These are phyloP conservation scores for Cetonia aurata DNA, from an alignment of 2,888 invertebrate species.

Conservation along the genomic window DNA sequence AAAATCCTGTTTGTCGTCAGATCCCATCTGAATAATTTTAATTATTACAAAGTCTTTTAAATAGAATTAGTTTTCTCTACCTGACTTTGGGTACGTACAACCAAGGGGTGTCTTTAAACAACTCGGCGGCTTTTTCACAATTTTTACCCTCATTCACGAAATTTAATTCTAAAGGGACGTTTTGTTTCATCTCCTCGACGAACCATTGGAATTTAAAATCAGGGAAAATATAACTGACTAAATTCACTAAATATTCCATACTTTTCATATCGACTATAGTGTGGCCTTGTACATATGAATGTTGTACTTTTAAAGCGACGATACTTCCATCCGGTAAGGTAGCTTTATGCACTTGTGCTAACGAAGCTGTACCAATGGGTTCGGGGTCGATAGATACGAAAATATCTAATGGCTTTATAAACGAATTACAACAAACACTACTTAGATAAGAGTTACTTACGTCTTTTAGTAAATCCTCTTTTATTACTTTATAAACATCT, in stretches of 20 bases:
- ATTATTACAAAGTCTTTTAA: constrained; percentile 9
- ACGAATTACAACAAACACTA: not conserved
- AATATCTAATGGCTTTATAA: constrained; percentile 78
- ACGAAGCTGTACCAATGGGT: constrained; percentile 94
- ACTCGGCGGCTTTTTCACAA: constrained; percentile 82
- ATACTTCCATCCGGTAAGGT: constrained; percentile 78
- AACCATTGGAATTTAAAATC: constrained; percentile 98
- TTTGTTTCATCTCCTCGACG: constrained; percentile 94
- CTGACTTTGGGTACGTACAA: constrained; percentile 76
- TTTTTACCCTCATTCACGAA: constrained; percentile 92
- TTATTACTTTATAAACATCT: constrained; percentile 87
- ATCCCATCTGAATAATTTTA: constrained; percentile 73
- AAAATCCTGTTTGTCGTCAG: constrained; percentile 86
- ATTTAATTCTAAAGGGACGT: constrained; percentile 90
- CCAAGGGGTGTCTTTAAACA: constrained; percentile 81
- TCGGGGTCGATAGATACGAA: constrained; percentile 86
- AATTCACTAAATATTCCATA: constrained; percentile 89
- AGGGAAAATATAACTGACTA: constrained; percentile 90
- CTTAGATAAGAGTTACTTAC: constrained; percentile 65
- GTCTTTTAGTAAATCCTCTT: constrained; percentile 87
- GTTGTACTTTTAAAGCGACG: constrained; percentile 98
- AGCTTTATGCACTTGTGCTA: constrained; percentile 95
- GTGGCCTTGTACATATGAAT: constrained; percentile 89
- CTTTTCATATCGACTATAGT: constrained; percentile 93
- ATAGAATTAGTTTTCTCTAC: constrained; percentile 50